phyloP scores from a whole-genome alignment of 53 echinoderm and acorn worm genomes.

The Paracentrotus lividus region DNA sequence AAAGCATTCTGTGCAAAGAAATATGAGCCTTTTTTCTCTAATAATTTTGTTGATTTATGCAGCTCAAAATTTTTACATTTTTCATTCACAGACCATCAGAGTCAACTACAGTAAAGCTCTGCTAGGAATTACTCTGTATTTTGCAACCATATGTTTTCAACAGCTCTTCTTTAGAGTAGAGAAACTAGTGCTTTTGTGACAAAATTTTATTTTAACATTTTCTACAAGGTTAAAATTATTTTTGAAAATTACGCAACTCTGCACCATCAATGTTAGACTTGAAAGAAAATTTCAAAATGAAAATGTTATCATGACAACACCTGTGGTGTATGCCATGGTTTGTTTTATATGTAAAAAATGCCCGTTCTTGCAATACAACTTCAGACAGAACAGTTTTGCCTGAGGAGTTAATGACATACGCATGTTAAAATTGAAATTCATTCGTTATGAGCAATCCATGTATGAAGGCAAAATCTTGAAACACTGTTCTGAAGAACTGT shows the following conservation, averaged over 20 bases:
- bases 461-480: constrained; percentile 18
- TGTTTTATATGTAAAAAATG: neutral
- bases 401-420: constrained; percentile 5
- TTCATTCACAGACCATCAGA: neutral
- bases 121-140: neutral
- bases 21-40: neutral
- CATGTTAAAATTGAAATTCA: neutral
- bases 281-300: neutral
- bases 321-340: neutral
- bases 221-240: neutral
- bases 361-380: constrained; percentile 30
- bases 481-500: neutral
- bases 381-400: constrained; percentile 25
- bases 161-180: neutral
- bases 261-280: neutral
- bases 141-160: neutral
- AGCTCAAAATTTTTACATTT: neutral
- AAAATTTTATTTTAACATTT: neutral
- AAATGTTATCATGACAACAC: neutral
- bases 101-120: neutral
- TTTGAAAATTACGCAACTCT: neutral
- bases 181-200: neutral
- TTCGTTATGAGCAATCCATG: constrained; percentile 10
- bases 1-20: constrained; percentile 26
- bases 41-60: neutral